Conservation (phyloP, 2,113 vertebrate species). For the Aegithalos caudatus region DNA sequence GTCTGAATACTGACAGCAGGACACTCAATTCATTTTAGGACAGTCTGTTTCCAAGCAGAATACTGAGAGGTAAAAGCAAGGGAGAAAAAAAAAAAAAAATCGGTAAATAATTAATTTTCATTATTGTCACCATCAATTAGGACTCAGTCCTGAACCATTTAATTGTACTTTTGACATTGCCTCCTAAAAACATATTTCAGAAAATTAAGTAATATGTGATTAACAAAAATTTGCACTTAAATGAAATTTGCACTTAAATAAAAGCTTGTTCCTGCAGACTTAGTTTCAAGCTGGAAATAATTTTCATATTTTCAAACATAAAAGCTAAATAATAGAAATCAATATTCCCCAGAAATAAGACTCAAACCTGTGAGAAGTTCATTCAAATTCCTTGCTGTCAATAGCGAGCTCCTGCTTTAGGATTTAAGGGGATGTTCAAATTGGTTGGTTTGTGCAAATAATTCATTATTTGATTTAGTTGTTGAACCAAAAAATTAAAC, state of each 20-base stretch:
- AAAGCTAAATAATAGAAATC: constrained; percentile 17
- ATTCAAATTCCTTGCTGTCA: neutral
- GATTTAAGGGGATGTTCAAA: neutral
- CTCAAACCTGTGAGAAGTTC: neutral
- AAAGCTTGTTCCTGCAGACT: neutral
- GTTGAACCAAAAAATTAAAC: constrained; percentile 25
- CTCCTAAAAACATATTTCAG: neutral
- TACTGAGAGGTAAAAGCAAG: neutral
- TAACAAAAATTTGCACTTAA: neutral
- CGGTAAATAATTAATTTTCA: constrained; percentile 2
- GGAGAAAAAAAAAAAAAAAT: neutral
- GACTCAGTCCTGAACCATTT: neutral
- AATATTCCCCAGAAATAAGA: neutral
- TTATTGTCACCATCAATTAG: constrained; percentile 26
- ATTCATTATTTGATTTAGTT: neutral
- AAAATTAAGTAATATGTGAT: neutral
- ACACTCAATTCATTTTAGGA: neutral
- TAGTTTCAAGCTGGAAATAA: neutral
- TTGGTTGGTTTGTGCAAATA: neutral
- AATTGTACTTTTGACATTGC: constrained; percentile 18
- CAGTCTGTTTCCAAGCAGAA: constrained; percentile 27
- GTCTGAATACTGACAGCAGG: constrained; percentile 13
- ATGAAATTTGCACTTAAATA: neutral
- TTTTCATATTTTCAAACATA: constrained; percentile 23
- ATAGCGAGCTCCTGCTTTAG: neutral